These are phyloP conservation scores for Scarus forsteni DNA, from an alignment of 2,797 vertebrate species.

Conservation along the genomic window DNA sequence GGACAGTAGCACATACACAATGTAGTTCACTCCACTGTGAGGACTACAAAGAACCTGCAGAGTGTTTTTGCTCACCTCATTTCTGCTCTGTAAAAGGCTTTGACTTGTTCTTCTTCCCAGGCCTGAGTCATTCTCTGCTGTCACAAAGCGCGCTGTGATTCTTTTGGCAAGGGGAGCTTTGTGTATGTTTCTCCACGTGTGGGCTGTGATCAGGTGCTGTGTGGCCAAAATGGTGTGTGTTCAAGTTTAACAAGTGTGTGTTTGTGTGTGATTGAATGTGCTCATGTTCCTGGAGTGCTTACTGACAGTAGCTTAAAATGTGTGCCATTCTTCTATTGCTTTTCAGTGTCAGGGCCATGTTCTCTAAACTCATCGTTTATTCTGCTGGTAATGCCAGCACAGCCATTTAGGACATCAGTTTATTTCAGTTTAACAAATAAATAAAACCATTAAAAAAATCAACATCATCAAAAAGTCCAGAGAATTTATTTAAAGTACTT, in stretches of 20 bases:
- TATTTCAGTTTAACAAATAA: too few relatives aligned
- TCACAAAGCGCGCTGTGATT: constrained; percentile 55
- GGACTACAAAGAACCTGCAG: constrained; percentile 42
- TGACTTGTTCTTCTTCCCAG: constrained; percentile 21
- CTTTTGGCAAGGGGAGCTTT: constrained; percentile 53
- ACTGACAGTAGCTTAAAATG: not conserved
- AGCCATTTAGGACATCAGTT: too few relatives aligned
- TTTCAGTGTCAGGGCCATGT: not conserved
- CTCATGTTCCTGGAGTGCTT: not conserved
- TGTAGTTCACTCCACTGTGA: constrained; percentile 43
- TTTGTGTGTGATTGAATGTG: constrained; percentile 22
- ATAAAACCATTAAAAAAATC: too few relatives aligned
- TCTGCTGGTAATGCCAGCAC: too few relatives aligned
- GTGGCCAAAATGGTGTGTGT: constrained; percentile 45
- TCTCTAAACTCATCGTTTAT: not conserved
- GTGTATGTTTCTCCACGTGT: constrained; percentile 68
- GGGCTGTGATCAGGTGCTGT: constrained; percentile 66
- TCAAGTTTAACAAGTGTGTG: constrained; percentile 9
- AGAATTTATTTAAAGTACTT: too few relatives aligned
- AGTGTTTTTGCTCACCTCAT: constrained; percentile 19
- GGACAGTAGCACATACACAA: constrained; percentile 20
- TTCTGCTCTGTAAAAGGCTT: constrained; percentile 46
- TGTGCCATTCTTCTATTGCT: constrained; percentile 32
- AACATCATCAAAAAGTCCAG: too few relatives aligned
- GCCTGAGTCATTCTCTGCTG: constrained; percentile 46